These are phyloP conservation scores for Ips nitidus DNA, from an alignment of 1,140 invertebrate species.

Conservation along the genomic window DNA sequence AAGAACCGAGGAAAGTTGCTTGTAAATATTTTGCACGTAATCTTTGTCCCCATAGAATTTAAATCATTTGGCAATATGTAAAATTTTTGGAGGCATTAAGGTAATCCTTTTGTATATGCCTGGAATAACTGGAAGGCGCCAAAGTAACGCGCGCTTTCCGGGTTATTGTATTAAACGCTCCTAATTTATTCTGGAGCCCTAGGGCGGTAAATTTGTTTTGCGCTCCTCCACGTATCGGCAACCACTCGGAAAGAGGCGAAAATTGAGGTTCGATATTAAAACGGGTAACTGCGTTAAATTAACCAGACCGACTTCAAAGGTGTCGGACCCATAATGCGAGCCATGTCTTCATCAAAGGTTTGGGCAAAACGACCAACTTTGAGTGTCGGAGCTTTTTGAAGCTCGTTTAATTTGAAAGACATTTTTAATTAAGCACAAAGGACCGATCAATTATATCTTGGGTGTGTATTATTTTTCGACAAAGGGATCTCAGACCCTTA, in stretches of 20 bases:
- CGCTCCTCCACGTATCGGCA: conserved; percentile 24
- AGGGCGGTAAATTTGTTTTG: conserved; percentile 27
- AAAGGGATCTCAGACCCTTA: conserved; percentile 1
- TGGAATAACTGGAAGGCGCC: conserved; percentile 23
- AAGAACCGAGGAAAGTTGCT: too few species aligned
- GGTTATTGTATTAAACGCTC: conserved; percentile 37
- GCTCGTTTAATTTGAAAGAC: conserved; percentile 15
- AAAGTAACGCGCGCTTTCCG: conserved; percentile 15
- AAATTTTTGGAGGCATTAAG: neutral
- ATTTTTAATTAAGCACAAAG: conserved; percentile 29
- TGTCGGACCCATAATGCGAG: conserved; percentile 32
- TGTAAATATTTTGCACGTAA: too few species aligned
- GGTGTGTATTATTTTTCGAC: neutral
- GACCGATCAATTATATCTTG: conserved; percentile 22
- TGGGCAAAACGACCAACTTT: conserved; percentile 13
- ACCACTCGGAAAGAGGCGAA: conserved; percentile 33
- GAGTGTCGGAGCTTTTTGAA: conserved; percentile 13
- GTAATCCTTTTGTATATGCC: neutral
- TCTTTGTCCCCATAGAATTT: too few species aligned
- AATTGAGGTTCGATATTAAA: conserved; percentile 43
- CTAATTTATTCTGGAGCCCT: conserved; percentile 36
- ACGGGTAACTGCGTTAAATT: conserved; percentile 44
- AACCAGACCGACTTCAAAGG: conserved; percentile 45
- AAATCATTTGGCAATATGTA: too few species aligned
- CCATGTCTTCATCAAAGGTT: conserved; percentile 37